phyloP scores from a whole-genome alignment of 2,797 vertebrate genomes.

The Lacerta bilineata region DNA sequence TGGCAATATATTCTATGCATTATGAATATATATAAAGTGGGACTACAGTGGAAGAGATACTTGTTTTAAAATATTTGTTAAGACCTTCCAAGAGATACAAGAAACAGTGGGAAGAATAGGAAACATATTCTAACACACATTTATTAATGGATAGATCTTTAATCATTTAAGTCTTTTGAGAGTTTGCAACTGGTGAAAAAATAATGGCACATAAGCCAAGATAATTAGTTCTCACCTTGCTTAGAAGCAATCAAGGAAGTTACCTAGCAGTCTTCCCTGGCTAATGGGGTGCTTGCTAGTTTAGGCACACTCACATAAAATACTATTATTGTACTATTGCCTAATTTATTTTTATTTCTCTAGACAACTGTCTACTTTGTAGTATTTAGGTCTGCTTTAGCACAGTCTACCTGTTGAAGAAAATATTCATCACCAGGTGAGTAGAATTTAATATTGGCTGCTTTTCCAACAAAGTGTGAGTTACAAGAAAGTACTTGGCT shows the following conservation, averaged over 20 bases:
- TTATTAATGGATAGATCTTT: neutral
- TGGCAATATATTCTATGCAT: neutral
- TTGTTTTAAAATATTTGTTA: neutral
- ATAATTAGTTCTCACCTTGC: no score
- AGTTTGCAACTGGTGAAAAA: neutral
- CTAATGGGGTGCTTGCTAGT: no score
- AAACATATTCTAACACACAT: neutral
- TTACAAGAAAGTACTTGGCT: neutral
- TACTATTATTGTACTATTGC: neutral
- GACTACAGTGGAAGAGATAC: neutral
- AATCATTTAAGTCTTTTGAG: neutral
- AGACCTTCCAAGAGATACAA: neutral
- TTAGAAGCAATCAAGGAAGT: no score
- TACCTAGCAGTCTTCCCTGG: no score
- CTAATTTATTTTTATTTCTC: neutral
- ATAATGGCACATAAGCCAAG: neutral
- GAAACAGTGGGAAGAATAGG: neutral
- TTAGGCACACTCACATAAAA: neutral
- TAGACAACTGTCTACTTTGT: neutral
- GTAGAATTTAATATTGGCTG: constrained; percentile 4
- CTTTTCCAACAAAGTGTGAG: neutral
- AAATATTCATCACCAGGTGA: neutral
- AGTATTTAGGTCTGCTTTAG: neutral
- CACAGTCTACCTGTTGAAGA: neutral
- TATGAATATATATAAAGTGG: neutral